Base-by-base conservation (phyloP, 2,888 invertebrate genomes). In the Caenorhabditis angaria region DNA sequence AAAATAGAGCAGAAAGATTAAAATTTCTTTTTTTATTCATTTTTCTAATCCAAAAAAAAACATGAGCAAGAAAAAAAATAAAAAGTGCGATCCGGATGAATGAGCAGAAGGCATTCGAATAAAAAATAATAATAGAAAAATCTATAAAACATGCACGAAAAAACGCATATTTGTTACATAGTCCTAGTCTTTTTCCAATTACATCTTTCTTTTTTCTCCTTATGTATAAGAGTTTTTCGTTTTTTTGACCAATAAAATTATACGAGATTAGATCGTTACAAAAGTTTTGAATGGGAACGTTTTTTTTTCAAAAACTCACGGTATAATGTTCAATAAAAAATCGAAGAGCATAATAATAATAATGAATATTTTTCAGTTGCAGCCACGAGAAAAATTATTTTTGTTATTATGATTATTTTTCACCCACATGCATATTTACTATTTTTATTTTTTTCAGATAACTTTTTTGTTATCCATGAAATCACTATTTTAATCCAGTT, bases 251-350 rank as follows among this genome's bases (percentile, higher is more conserved):
- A 32, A 32, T 32, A 10, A 14, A 41, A 41, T 41, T 41, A 54
- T 54, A 24, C 18, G 27, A 54, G 27, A 54, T 54, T 22, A 27
- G 27, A 18, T 27, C 54, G 27, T 54, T 54, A 54, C 54, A 25
- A 54, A 27, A 54, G 4, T 14, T 18, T 3, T 27, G 5, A 18
- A 18, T 27, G 25, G 8, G 50, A 41, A 18, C 14, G 41, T 14
- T 41, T 41, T 18, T 41, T 18, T 41, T 41, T 41, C 3, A 18
- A 3, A 5, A 41, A 41, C 41, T 41, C 18, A 41, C 41, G 41
- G 41, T 41, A 41, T 41, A 12, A 41, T 41, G 18, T 14, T 41
- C 14, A 41, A 41, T 14, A 41, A 41, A 14, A 41, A 41, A 18
- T 41, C 41, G 14, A 41, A 41, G 10, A 41, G 3, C 41, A 41